These are phyloP conservation scores for Trichosurus vulpecula DNA, from an alignment of 2,797 vertebrate species.

Conservation along the genomic window DNA sequence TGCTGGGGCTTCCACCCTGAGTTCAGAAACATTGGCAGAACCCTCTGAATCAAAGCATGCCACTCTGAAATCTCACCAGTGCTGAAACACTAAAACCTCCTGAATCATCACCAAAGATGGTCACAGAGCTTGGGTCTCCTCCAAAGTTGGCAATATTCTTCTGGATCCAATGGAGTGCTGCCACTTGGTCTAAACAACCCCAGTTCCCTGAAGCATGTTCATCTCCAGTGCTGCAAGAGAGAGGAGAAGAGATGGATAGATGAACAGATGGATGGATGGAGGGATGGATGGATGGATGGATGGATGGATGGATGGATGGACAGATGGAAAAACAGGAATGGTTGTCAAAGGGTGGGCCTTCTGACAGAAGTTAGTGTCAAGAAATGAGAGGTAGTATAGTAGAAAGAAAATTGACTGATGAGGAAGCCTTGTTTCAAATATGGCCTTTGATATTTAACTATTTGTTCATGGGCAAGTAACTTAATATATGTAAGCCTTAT, in stretches of 20 bases:
- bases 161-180: conserved; percentile 89
- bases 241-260: too few relatives aligned
- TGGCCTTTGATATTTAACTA: not conserved
- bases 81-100: conserved; percentile 88
- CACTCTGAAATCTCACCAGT: conserved; percentile 81
- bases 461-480: not conserved
- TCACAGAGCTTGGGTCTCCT: conserved; percentile 80
- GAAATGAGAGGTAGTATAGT: not conserved
- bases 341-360: not conserved
- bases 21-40: not conserved
- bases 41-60: not conserved
- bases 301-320: too few relatives aligned
- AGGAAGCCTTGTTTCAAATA: not conserved
- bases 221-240: conserved; percentile 86
- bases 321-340: not conserved
- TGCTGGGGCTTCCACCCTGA: not conserved
- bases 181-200: conserved; percentile 90
- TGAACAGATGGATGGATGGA: not conserved
- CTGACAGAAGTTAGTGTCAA: not conserved
- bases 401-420: not conserved
- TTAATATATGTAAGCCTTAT: not conserved
- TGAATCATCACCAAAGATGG: conserved; percentile 89
- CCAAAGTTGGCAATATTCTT: conserved; percentile 87
- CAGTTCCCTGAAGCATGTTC: conserved; percentile 88
- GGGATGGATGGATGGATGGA: too few relatives aligned